Base-by-base conservation (phyloP, 2,888 invertebrate genomes). In the Tenthredo notha region DNA sequence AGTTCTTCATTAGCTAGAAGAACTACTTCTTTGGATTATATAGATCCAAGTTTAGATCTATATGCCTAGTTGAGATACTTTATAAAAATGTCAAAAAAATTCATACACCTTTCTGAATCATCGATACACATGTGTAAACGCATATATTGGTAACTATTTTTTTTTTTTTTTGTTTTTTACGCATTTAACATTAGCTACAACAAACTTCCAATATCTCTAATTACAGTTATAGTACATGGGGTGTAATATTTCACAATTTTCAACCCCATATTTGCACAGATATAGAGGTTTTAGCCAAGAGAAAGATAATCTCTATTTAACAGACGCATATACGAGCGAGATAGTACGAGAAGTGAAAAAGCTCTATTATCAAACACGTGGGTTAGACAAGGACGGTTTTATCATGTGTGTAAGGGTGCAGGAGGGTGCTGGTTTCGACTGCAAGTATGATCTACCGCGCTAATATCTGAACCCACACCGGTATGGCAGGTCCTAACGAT, bases 371-470 rank as follows among this genome's bases (percentile, higher is more conserved):
- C 37, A 80, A 37, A n/a, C 80, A 65, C n/a, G 78, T 37, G 84
- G 67, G 84, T 43, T 83, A 47, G 84, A 37, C 10, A 50, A 6
- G 67, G 86, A 65, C 77, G 47, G 65, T 77, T 25, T n/a, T 84
- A 25, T 29, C 84, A 47, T 50, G 84, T 80, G 84, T 84, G 84
- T 21, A 37, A 37, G 61, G 80, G 80, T 29, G 6, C 29, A 33
- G 29, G n/a, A 33, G 58, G 77, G 83, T 83, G 75, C 58, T n/a
- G 58, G 74, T 40, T 25, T 84, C 85, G 85, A 87, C 84, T 87
- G 84, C 88, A 89, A 91, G 90, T 90, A 91, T 91, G 92, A 92
- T 91, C 90, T 92, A 92, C 90, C 89, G 92, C 90, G 89, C 91
- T 92, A 92, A 92, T 92, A 92, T 91, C 91, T 89, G 90, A 90